These are phyloP conservation scores for Phylloscopus whistleri DNA, from an alignment of 2,113 vertebrate species.

Conservation along the genomic window DNA sequence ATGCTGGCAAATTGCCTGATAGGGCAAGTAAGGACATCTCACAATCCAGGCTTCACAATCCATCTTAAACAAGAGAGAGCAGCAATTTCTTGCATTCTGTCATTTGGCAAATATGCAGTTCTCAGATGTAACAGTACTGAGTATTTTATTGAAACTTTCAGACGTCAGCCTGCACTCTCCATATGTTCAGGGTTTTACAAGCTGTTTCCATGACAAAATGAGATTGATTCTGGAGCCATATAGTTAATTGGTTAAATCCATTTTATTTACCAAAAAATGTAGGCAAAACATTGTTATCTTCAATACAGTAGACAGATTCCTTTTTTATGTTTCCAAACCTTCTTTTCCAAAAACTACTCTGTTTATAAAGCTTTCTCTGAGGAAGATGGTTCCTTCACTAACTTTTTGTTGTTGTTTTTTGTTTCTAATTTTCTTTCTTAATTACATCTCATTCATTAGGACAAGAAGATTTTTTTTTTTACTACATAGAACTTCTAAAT, in stretches of 20 bases:
- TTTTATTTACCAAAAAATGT: background rate
- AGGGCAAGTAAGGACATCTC: background rate
- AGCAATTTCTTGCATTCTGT: background rate
- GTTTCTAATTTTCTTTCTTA: background rate
- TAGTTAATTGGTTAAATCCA: background rate
- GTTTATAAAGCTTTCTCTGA: background rate
- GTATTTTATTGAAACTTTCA: background rate
- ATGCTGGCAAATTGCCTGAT: background rate
- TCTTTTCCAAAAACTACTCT: background rate
- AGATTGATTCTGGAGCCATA: background rate
- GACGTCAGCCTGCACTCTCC: background rate
- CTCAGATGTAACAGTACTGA: background rate
- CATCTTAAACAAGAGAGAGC: background rate
- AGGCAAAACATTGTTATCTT: background rate
- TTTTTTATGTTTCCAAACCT: background rate
- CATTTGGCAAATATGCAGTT: background rate
- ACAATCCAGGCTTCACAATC: background rate
- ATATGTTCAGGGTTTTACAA: background rate
- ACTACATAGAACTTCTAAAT: background rate
- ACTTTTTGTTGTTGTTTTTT: background rate
- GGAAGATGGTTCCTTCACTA: background rate
- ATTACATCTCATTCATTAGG: background rate
- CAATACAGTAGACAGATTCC: background rate
- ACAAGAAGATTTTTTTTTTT: background rate
- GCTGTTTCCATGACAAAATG: background rate